A percentile compares a stretch with the other conserved stretches of the same genome.
phyloP scores from a whole-genome alignment of 2,797 vertebrate genomes.

The Tapirus indicus region DNA sequence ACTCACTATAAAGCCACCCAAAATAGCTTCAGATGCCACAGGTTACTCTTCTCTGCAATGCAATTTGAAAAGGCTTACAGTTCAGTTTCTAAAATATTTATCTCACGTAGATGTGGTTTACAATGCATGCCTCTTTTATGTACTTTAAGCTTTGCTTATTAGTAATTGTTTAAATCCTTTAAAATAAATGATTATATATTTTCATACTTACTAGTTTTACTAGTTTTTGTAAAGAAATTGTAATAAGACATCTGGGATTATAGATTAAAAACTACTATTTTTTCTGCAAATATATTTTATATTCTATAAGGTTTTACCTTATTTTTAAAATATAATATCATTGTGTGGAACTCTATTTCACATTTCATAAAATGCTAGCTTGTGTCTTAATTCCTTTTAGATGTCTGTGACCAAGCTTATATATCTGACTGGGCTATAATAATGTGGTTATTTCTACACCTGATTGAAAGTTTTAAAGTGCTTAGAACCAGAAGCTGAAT shows the following conservation, averaged over 20 bases:
- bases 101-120: background rate
- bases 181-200: background rate
- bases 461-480: background rate
- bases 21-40: conserved; percentile 21
- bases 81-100: conserved; percentile 20
- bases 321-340: background rate
- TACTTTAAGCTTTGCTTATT: background rate
- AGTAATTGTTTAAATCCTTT: background rate
- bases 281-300: background rate
- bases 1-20: conserved; percentile 52
- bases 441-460: background rate
- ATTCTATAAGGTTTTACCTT: background rate
- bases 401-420: background rate
- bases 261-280: background rate
- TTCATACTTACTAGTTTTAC: background rate
- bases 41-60: background rate
- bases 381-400: background rate
- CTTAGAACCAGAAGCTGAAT: background rate
- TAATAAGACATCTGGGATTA: background rate
- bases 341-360: background rate
- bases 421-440: background rate
- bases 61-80: background rate
- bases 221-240: background rate
- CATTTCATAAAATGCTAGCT: conserved; percentile 13
- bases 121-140: background rate